Evolutionary conservation across 1,140 invertebrate genomes (phyloP), one percentile per base, ranked within the genome.

Genomic region (Lepidurus packardi): DNA sequence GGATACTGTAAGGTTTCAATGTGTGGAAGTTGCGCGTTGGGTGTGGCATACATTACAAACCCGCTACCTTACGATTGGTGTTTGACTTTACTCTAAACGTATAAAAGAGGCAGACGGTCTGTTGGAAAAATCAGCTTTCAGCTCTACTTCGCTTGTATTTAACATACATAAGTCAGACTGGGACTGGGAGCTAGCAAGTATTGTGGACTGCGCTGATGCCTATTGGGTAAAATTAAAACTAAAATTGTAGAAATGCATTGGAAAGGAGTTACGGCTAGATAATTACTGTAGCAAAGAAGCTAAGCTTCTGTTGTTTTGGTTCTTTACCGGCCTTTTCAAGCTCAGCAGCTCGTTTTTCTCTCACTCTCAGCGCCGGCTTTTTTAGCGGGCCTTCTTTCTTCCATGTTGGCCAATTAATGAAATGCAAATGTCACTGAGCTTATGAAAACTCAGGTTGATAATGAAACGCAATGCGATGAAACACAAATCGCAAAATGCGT

Each of bases 151-250:
- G 25, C 25, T 1, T 25, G 25, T 25, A 25, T 25, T 25, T 25
- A 25, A 25, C 25, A 25, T 25, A 11, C 45, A 47, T 1, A 47
- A 10, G 45, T 47, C 45, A 47, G 16, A 10, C 45, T 16, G 45
- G 45, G 16, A 10, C 45, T 16, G 45, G 45, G 45, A 47, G 45
- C 9, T 47, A 47, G 45, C 16, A 47, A 47, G 45, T 47, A 47
- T 47, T 47, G 45, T 47, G 45, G 45, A 47, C 45, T 47, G 45
- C 45, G 9, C 45, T 10, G 16, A 10, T 47, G 16, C 45, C 45
- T 47, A 47, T 47, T 47, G 45, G 45, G 45, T 47, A 47, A 47
- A 47, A 47, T 47, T 47, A 47, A 10, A 47, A 47, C 45, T 47
- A 16, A 47, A 47, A 2, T 47, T 10, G 16, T 16, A 47, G 16